Base-by-base conservation (phyloP, 1,140 invertebrate genomes). In the Nautilus pompilius region DNA sequence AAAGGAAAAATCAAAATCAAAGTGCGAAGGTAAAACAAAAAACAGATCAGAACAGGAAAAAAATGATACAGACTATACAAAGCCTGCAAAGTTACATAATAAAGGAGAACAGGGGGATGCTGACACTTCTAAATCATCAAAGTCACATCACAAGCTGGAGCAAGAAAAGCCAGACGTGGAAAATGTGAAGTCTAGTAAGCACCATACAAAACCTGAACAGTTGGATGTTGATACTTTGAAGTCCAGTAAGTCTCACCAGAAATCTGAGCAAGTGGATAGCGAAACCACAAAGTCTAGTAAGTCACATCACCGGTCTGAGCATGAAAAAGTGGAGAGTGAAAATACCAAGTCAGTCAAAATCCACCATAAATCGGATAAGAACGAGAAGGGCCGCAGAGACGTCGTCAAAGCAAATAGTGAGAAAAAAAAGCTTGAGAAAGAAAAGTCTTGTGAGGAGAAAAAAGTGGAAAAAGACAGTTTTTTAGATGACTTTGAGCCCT, bases 401-500 rank as follows among this genome's bases (percentile, higher is more conserved):
- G 61, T 64, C 26, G 59, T 68, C 59, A 66, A 45, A 17, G 69
- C 71, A 59, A 61, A 66, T 13, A 63, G 68, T 28, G 49, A 61
- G n/a, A 69, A 65, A 26, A 62, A 66, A 32, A 69, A 67, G 29
- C 30, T 20, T 45, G 58, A 70, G 5, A 68, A 68, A 48, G 64
- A 61, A 60, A 66, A 71, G 30, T 65, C 65, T 30, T 30, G 45
- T 20, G 65, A 63, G 20, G 68, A 73, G 34, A 71, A 69, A 64
- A 62, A 72, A 65, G 64, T 65, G 61, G 60, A 71, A 56, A 57
- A 58, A 73, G 72, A 74, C 29, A 75, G 60, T 15, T 34, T 36
- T 41, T 20, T 22, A 20, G 58, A 66, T 24, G 45, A 26, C 24
- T 48, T 63, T 62, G 71, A 73, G 48, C 69, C 72, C 15, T 96